Base-by-base conservation (phyloP, 2,888 invertebrate species). In the Meliscaeva auricollis region DNA sequence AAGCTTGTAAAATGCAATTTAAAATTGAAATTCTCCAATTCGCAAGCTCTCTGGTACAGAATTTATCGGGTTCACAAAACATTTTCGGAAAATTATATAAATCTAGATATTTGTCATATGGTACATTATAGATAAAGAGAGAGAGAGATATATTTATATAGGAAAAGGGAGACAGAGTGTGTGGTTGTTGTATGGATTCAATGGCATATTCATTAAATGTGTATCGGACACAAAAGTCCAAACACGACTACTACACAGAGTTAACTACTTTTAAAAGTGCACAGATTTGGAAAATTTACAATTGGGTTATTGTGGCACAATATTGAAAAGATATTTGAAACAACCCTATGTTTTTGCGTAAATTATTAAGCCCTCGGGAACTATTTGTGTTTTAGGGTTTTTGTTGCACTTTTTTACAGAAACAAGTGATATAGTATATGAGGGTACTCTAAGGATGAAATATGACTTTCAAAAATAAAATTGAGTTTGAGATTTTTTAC, bases 61-160 rank as follows among this genome's bases (percentile, higher is more conserved):
- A 68, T 68, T 68, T 68, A 50, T 52, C 41, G 60, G 3, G 46
- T 64, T 46, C 32, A 46, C 46, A 52, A 66, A 35, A 35, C 50
- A 78, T 66, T 70, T 56, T 56, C 2, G n/a, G 62, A 62, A 66
- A 74, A 69, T 83, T 72, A 72, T 66, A 80, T 76, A 60, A 79
- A 74, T 83, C 69, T 44, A 60, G 72, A 66, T 56, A 80, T 84
- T 80, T 84, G 75, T 80, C 84, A 79, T 26, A 26, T 75, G 56
- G 58, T 13, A 52, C 20, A 26, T 60, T 56, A 17, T 13, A 26
- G 2, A 26, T 2, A 8, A 3, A 7, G 7, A 26, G 3, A 8
- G 26, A 7, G 41, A 13, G 41, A 20, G 20, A 8, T 1, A 11
- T 7, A 35, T 26, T 26, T 26, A 26, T 2, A 26, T 35, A 35